These are phyloP conservation scores for Enteromius trimaculatus DNA, from an alignment of 2,797 vertebrate genomes.

Conservation along the genomic window DNA sequence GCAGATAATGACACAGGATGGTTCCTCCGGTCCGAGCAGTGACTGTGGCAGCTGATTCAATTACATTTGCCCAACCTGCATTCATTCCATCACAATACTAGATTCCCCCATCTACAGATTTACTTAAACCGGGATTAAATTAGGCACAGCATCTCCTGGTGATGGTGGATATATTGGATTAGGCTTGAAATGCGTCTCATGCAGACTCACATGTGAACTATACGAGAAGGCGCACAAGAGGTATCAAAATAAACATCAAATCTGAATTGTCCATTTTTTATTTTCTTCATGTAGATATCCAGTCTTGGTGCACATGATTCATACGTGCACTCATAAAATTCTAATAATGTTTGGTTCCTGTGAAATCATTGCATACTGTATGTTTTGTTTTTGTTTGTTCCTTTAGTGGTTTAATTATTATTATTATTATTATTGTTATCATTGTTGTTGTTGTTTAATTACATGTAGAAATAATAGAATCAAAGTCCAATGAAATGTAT, in stretches of 20 bases:
- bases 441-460: neutral
- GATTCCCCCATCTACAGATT: constrained; percentile 53
- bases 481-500: neutral
- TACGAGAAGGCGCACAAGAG: constrained; percentile 75
- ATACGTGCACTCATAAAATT: neutral
- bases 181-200: constrained; percentile 72
- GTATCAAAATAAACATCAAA: constrained; percentile 16
- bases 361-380: neutral
- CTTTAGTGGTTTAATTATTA: no score
- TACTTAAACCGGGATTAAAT: constrained; percentile 61
- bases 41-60: constrained; percentile 45
- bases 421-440: no score
- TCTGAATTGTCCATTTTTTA: neutral
- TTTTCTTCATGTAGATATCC: neutral
- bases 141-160: neutral
- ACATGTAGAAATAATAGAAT: neutral
- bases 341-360: neutral
- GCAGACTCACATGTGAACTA: constrained; percentile 61
- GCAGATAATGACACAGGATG: constrained; percentile 43
- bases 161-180: constrained; percentile 69
- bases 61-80: constrained; percentile 37
- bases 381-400: neutral
- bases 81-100: constrained; percentile 41
- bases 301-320: neutral
- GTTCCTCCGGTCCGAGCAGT: constrained; percentile 24